Base-by-base conservation (phyloP, 2,797 vertebrate species). In the Crenichthys baileyi region DNA sequence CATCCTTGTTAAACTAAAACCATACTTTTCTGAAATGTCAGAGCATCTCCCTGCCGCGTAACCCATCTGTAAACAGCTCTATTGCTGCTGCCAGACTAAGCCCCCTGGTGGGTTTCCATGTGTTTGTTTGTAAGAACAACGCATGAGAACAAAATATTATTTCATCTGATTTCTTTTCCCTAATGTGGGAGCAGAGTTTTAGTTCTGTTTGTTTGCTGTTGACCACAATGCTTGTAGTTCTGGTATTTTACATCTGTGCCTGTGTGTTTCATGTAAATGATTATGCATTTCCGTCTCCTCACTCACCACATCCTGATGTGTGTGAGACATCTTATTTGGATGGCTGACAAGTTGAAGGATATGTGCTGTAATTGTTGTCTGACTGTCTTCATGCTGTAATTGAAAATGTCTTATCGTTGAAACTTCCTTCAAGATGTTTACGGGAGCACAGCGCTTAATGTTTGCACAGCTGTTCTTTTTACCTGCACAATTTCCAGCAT, bases 21-120 rank as follows among this genome's bases (percentile, higher is more conserved):
- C 90, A 87, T 91, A 85, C 86, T 86, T 90, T 92, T 92, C 88
- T 85, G 85, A 94, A 94, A 94, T 94, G 94, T 91, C 94, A 94
- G 90, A 84, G 86, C 46, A 86, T 93, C 84, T 91, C 88, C 91
- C 90, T 79, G 91, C 89, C 87, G 89, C 72, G 92, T 87, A 88
- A 87, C 83, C 86, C 75, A 79, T 90, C 90, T 92, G 90, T 90
- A 91, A 91, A 91, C 90, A 89, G 89, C 90, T 83, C 89, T 76
- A 83, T 81, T 80, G 90, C 81, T 72, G 83, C 88, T 83, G 84
- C 91, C 86, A 90, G 87, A 56, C 77, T 0, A 18, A 80, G 58
- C 87, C 88, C 83, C 90, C 87, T 7, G 77, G 76, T 80, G 85
- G 58, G 80, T 85, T 75, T 86, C 72, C 76, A 63, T 61, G 82